Percentiles rank a stretch among this genome's conserved stretches.
Evolutionary conservation across 1,140 invertebrate genomes (phyloP).

Genomic region (Augochlora pura): DNA sequence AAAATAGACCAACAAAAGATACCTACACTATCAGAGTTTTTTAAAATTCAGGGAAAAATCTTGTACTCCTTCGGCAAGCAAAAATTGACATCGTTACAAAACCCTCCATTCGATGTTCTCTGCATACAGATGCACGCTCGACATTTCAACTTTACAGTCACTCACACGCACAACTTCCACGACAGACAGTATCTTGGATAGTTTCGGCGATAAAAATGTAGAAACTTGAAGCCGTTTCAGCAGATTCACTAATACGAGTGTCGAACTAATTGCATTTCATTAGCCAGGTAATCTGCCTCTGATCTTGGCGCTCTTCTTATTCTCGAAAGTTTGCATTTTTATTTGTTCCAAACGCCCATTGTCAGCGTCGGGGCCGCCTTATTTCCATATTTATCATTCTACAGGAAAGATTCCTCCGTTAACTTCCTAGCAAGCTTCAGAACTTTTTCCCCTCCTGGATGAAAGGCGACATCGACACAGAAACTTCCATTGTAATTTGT

Average conservation of each 20-base stretch:
- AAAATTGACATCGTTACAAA: no score
- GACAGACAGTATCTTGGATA: not conserved
- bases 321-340: constrained; percentile 22
- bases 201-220: not conserved
- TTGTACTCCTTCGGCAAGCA: no score
- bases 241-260: not conserved
- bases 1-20: no score
- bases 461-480: constrained; percentile 25
- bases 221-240: not conserved
- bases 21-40: no score
- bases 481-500: constrained; percentile 36
- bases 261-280: constrained; percentile 1
- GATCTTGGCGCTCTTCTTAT: not conserved
- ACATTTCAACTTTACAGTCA: no score
- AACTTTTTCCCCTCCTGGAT: constrained; percentile 38
- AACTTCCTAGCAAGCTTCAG: constrained; percentile 44
- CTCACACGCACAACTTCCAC: no score
- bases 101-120: no score
- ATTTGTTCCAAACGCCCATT: constrained; percentile 29
- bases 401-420: constrained; percentile 45
- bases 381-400: constrained; percentile 70
- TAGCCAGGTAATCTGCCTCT: not conserved
- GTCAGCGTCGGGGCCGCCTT: constrained; percentile 55
- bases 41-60: no score
- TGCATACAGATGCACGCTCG: no score